phyloP scores from a whole-genome alignment of 2,113 vertebrate genomes.

The Coptodon rendalli region DNA sequence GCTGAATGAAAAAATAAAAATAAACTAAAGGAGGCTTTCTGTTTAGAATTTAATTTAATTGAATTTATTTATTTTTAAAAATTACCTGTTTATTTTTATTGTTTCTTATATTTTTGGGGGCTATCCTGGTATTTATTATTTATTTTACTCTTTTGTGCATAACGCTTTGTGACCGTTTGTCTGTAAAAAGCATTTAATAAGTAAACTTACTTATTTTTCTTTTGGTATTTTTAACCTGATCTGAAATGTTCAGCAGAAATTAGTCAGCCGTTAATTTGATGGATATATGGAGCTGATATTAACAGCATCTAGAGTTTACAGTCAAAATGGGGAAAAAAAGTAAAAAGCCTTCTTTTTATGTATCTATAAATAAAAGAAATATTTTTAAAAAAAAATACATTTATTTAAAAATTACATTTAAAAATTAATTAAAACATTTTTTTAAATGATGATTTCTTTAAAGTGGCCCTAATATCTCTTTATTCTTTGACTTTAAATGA shows the following conservation, averaged over 20 bases:
- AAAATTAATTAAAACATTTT: neutral
- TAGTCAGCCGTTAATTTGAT: neutral
- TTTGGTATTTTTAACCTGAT: neutral
- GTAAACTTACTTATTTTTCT: neutral
- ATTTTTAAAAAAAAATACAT: neutral
- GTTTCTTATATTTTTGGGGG: neutral
- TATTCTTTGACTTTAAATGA: neutral
- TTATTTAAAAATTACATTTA: fast-evolving
- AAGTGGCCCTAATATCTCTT: neutral
- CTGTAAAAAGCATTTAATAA: neutral
- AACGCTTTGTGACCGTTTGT: fast-evolving
- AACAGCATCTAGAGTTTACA: neutral
- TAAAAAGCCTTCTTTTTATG: neutral
- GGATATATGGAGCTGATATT: neutral
- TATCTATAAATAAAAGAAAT: neutral
- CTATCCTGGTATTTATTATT: neutral
- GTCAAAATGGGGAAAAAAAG: neutral
- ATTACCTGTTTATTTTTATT: neutral
- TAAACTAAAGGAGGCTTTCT: neutral
- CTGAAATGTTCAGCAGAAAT: neutral
- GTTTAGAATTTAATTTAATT: neutral
- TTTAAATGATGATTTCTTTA: fast-evolving
- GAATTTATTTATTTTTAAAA: neutral
- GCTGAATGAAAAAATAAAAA: neutral
- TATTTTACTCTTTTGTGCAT: neutral